Evolutionary conservation across 2,888 invertebrate species (phyloP).

Genomic region (Drosophila ochracea): DNA sequence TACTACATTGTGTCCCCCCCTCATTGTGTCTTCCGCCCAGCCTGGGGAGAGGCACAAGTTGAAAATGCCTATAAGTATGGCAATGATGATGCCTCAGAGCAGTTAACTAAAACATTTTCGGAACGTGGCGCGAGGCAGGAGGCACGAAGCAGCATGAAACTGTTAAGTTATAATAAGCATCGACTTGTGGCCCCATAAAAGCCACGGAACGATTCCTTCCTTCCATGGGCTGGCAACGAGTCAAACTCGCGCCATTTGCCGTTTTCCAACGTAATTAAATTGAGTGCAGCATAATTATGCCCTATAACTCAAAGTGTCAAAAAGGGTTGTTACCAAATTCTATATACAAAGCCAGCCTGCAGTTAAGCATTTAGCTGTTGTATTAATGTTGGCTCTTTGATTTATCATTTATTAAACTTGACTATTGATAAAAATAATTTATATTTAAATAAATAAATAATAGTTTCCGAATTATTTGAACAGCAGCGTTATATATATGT

Average conservation of each 20-base stretch:
- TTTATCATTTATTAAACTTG: not conserved
- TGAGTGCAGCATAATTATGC: constrained; percentile 72
- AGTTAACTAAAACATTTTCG: constrained; percentile 38
- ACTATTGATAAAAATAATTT: not conserved
- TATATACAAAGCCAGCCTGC: not conserved
- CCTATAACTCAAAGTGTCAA: not conserved
- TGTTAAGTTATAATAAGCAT: constrained; percentile 73
- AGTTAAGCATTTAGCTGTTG: not conserved
- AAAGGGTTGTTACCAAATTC: not conserved
- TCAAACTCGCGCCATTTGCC: constrained; percentile 59
- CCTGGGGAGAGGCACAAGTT: not conserved
- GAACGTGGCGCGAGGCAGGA: constrained; percentile 15
- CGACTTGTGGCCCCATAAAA: constrained; percentile 64
- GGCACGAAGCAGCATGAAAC: constrained; percentile 32
- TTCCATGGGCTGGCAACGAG: constrained; percentile 32
- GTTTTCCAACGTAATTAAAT: constrained; percentile 65
- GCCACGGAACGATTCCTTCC: constrained; percentile 26
- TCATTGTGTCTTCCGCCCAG: too few species aligned
- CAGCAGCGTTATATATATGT: too few species aligned
- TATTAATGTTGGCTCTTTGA: not conserved
- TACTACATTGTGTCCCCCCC: not conserved
- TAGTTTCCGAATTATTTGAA: not conserved
- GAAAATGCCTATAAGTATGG: constrained; percentile 35
- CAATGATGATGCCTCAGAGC: constrained; percentile 6
- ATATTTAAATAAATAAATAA: not conserved